phyloP scores from a whole-genome alignment of 1,140 invertebrate species.

The Heterodera schachtii region DNA sequence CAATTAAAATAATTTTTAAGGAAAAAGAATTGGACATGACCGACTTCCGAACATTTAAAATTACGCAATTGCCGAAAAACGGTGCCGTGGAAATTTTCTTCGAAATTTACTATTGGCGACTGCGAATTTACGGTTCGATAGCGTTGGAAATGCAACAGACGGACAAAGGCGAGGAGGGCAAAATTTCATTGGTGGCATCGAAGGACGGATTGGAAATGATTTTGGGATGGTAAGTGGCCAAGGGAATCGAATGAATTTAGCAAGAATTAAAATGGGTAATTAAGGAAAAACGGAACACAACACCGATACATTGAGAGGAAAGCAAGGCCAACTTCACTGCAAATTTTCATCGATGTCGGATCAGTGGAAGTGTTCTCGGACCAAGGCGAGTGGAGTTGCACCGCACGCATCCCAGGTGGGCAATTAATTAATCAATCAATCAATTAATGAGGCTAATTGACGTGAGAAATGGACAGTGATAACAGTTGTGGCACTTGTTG shows the following conservation, averaged over 20 bases:
- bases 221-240: background rate
- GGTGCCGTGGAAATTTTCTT: background rate
- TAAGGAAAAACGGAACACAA: constrained; percentile 1
- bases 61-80: background rate
- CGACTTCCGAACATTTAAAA: background rate
- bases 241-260: background rate
- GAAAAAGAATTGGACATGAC: background rate
- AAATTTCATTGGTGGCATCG: background rate
- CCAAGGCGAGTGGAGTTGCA: background rate
- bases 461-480: background rate
- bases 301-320: background rate
- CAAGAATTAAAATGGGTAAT: background rate
- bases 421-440: background rate
- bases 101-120: background rate
- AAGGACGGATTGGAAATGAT: background rate
- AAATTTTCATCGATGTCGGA: background rate
- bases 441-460: background rate
- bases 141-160: background rate
- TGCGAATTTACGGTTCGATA: background rate
- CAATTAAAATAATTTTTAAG: background rate
- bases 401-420: background rate
- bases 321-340: background rate
- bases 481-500: background rate
- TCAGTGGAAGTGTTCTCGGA: constrained; percentile 16
- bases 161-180: background rate